Evolutionary conservation across 2,797 vertebrate genomes (phyloP), one percentile per base, ranked within the genome.

Genomic region (Schizopygopsis pylzovi): DNA sequence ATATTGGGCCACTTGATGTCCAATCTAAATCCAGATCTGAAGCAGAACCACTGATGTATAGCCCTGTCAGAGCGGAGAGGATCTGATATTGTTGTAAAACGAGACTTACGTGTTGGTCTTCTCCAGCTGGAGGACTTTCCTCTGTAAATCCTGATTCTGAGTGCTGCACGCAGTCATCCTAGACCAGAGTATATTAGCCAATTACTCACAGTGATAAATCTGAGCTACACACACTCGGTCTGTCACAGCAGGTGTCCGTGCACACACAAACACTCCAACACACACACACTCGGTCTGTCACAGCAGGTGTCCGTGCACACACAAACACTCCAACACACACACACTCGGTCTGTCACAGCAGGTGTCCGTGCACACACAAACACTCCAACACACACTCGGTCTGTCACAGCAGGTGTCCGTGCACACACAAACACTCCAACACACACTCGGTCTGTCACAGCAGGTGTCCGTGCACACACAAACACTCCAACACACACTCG

Each of bases 91-190:
- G 33, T 15, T 65, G 43, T 22, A 8, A 52, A 54, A 25, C 1
- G 1, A 10, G 41, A 94, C 97, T 96, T 92, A 98, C 98, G 93
- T 94, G 92, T 99, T 99, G 87, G 96, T 97, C 85, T 98, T 96
- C 92, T 99, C 97, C 86, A 99, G 85, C 85, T 96, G 95, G 52
- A 96, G 90, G 86, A 99, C 97, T 56, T 97, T 99, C 87, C 96
- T 96, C 92, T 99, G 97, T 79, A 99, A 94, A 88, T 98, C 93
- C 83, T 97, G 95, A 92, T 99, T 99, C 89, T 98, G 96, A 22
- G 95, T 90, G 0, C 94, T 96, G 71, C 97, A 98, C 0, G 95
- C 96, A 0, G 96, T 96, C 97, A 99, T 97, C 91, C 98, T 99
- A 79, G 8, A 56, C 63, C 45, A 86, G 16, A 90, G 37, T 61